These are phyloP conservation scores for Parasteatoda tepidariorum DNA, from an alignment of 1,140 invertebrate species.

Conservation along the genomic window DNA sequence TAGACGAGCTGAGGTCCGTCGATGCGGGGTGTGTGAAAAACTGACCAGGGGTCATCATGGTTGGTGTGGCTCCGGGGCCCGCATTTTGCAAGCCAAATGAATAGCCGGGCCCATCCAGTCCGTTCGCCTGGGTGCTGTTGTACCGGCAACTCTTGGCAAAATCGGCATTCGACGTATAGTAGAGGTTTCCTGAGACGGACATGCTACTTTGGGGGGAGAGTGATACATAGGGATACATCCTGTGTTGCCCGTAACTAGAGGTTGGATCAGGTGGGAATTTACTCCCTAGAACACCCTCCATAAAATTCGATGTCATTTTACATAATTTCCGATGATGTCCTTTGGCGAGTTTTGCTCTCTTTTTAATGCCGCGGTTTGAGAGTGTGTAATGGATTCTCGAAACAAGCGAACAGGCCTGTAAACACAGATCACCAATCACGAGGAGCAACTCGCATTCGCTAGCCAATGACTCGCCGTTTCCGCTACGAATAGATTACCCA, in stretches of 20 bases:
- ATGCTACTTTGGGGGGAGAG: constrained; percentile 78
- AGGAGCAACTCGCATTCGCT: constrained; percentile 56
- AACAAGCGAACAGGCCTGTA: constrained; percentile 54
- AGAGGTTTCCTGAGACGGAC: constrained; percentile 69
- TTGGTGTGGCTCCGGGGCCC: constrained; percentile 72
- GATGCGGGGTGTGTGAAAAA: constrained; percentile 83
- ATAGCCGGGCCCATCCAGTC: constrained; percentile 75
- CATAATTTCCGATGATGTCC: background rate
- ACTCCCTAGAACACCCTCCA: constrained; percentile 94
- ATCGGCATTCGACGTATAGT: constrained; percentile 58
- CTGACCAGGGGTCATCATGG: constrained; percentile 77
- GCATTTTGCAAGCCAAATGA: constrained; percentile 72
- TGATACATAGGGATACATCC: constrained; percentile 78
- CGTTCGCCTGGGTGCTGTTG: constrained; percentile 72
- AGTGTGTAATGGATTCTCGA: constrained; percentile 31
- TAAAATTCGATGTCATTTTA: constrained; percentile 95
- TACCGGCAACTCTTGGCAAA: constrained; percentile 62
- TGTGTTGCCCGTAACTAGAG: constrained; percentile 65
- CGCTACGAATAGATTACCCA: constrained; percentile 61
- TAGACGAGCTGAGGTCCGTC: constrained; percentile 74
- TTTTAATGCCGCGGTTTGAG: constrained; percentile 19
- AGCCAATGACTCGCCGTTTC: constrained; percentile 63
- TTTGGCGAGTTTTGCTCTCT: background rate
- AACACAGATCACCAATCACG: constrained; percentile 65
- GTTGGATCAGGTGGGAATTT: constrained; percentile 82